A percentile compares a stretch with the other conserved stretches of the same genome.
These are phyloP conservation scores for Leuctra nigra DNA, from an alignment of 2,888 invertebrate species.

Conservation along the genomic window DNA sequence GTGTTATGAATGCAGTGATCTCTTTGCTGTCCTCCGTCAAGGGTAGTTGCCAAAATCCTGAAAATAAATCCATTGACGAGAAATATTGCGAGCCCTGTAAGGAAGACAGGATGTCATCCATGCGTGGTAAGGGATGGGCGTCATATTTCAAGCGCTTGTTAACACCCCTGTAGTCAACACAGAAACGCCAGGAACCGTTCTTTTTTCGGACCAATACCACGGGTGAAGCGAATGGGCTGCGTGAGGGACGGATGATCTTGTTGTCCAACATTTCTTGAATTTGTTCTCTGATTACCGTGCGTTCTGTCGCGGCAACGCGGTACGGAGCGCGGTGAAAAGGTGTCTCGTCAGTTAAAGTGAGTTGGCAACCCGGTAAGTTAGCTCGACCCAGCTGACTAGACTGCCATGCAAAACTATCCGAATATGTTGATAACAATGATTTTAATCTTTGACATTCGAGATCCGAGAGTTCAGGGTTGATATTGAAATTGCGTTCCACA, in stretches of 20 bases:
- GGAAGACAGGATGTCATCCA: background rate
- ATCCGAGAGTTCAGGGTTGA: too few relatives aligned
- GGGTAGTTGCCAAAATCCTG: constrained; percentile 1
- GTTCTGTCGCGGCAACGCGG: background rate
- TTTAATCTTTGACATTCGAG: too few relatives aligned
- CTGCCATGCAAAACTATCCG: background rate
- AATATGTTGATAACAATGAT: too few relatives aligned
- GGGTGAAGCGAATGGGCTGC: background rate
- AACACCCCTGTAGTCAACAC: background rate
- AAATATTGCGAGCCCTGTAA: background rate
- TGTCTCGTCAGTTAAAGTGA: background rate
- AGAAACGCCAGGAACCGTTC: background rate
- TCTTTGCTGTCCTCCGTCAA: background rate
- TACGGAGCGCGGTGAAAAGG: background rate
- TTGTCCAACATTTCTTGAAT: background rate
- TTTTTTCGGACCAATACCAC: constrained; percentile 2
- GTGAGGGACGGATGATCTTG: background rate
- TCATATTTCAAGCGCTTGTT: background rate
- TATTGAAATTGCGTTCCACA: too few relatives aligned
- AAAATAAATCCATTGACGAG: background rate
- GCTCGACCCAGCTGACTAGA: background rate
- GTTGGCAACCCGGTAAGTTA: background rate
- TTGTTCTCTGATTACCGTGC: background rate
- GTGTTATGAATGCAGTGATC: background rate
- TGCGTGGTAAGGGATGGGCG: background rate